Percentiles rank a stretch among this genome's conserved stretches.
Conservation (phyloP, 2,888 invertebrate species). For the Melolontha melolontha region DNA sequence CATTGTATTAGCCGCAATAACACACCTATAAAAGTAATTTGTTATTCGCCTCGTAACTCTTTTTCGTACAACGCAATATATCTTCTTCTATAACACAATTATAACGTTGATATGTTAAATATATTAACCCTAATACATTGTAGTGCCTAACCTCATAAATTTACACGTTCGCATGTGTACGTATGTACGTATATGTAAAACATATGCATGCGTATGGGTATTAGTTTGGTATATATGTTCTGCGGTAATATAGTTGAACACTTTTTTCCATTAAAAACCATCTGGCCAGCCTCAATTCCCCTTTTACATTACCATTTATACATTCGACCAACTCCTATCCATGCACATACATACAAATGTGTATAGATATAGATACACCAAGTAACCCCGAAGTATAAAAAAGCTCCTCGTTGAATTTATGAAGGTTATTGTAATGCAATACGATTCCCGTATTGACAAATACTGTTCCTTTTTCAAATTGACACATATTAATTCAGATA, state of each 20-base stretch:
- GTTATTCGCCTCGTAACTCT: slow-evolving; percentile 25
- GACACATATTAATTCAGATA: slow-evolving; percentile 2
- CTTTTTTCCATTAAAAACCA: slow-evolving; percentile 42
- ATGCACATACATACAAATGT: slow-evolving; percentile 1
- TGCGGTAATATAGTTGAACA: slow-evolving; percentile 19
- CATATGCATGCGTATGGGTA: slow-evolving; percentile 16
- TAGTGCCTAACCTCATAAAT: slow-evolving; percentile 37
- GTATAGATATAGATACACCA: slow-evolving; percentile 7
- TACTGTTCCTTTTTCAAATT: slow-evolving; percentile 16
- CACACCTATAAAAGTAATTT: slow-evolving; percentile 33
- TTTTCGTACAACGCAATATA: slow-evolving; percentile 31
- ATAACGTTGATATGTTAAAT: slow-evolving; percentile 35
- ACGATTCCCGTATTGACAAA: slow-evolving; percentile 9
- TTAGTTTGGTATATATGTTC: slow-evolving; percentile 17
- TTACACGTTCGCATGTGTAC: slow-evolving; percentile 30
- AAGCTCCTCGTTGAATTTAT: slow-evolving; percentile 14
- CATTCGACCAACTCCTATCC: too few species aligned
- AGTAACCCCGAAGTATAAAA: slow-evolving; percentile 24
- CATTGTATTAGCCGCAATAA: slow-evolving; percentile 19
- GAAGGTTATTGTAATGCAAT: slow-evolving; percentile 26
- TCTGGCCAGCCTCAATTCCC: slow-evolving; percentile 43
- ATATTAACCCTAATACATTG: slow-evolving; percentile 40
- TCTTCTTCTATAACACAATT: slow-evolving; percentile 39
- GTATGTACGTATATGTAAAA: slow-evolving; percentile 6
- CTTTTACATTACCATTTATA: slow-evolving; percentile 20